A percentile compares a stretch with the other conserved stretches of the same genome.
Evolutionary conservation across 2,113 vertebrate genomes (phyloP).

Genomic region (Gallinago undulata): DNA sequence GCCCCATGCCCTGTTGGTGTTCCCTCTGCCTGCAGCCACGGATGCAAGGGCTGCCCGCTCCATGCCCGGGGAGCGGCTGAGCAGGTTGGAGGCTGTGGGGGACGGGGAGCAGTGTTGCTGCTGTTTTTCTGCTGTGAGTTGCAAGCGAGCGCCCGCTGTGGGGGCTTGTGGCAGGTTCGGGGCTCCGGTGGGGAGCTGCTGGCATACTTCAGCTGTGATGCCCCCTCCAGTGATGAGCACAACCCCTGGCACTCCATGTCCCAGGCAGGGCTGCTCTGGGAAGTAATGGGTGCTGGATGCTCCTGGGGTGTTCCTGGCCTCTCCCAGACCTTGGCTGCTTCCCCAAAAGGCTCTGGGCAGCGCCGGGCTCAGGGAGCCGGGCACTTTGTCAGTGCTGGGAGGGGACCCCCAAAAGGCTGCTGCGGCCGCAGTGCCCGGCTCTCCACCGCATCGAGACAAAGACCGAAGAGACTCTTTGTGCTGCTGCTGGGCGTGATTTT

Average conservation of each 20-base stretch:
- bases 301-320: neutral
- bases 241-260: too few species aligned
- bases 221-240: rapidly evolving
- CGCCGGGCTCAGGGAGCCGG: rapidly evolving
- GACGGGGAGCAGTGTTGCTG: too few species aligned
- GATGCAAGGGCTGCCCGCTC: neutral
- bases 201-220: neutral
- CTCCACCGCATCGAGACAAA: neutral
- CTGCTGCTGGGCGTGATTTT: neutral
- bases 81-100: neutral
- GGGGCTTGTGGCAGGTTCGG: neutral
- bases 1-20: neutral
- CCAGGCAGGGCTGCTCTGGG: neutral
- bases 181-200: neutral
- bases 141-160: rapidly evolving
- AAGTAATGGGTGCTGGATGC: neutral
- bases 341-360: neutral
- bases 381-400: neutral
- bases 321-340: neutral
- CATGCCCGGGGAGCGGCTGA: too few species aligned
- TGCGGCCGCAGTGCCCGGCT: neutral
- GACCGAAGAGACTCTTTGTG: neutral
- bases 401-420: neutral
- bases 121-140: neutral
- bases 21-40: neutral